phyloP scores from a whole-genome alignment of 2,113 vertebrate species.

The Eira barbara region DNA sequence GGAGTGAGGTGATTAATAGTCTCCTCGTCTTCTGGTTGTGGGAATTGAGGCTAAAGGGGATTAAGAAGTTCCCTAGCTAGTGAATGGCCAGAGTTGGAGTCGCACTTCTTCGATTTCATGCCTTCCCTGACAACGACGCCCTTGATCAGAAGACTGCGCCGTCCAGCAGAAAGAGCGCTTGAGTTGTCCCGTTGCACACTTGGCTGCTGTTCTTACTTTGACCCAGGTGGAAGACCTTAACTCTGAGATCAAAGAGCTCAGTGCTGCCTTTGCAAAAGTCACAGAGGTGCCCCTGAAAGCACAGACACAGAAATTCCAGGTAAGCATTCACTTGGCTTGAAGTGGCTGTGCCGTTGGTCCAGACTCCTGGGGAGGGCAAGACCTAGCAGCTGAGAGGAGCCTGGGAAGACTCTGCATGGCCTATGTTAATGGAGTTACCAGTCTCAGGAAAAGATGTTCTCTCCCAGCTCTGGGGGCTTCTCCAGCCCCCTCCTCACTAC shows the following conservation, averaged over 20 bases:
- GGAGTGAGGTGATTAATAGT: background rate
- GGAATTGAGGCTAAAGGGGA: background rate
- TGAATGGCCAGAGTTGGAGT: background rate
- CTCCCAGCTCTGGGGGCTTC: background rate
- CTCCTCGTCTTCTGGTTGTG: background rate
- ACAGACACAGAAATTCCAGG: constrained; percentile 91
- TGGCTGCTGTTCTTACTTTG: constrained; percentile 22
- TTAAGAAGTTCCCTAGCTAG: background rate
- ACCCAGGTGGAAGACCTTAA: constrained; percentile 89
- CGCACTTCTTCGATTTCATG: background rate
- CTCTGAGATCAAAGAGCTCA: constrained; percentile 90
- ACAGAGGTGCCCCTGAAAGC: constrained; percentile 87
- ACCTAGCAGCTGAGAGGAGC: background rate
- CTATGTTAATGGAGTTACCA: background rate
- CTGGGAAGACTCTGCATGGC: background rate
- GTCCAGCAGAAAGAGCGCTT: background rate
- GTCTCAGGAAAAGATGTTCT: background rate
- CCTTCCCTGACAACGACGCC: background rate
- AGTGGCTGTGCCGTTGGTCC: background rate
- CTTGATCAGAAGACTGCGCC: background rate
- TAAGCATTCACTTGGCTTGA: constrained; percentile 54
- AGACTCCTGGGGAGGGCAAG: background rate
- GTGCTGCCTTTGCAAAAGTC: constrained; percentile 86
- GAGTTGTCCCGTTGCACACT: background rate
- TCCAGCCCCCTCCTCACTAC: background rate